A percentile compares a stretch with the other conserved stretches of the same genome.
Evolutionary conservation across 2,888 invertebrate species (phyloP).

Genomic region (Acrobeloides nanus): DNA sequence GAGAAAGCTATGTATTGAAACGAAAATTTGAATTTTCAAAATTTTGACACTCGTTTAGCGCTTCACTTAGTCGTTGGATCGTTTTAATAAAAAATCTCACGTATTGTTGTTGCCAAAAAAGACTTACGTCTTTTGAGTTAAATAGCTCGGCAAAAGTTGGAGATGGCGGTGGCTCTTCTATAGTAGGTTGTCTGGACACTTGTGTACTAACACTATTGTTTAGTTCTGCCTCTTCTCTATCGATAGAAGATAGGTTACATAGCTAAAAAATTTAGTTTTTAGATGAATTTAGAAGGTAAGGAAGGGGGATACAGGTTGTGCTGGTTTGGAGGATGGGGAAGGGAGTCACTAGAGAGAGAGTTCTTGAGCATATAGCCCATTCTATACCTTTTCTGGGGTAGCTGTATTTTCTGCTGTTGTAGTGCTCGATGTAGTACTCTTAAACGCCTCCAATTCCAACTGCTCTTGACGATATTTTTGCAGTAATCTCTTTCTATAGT

Average conservation of each 20-base stretch:
- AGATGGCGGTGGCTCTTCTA: slow-evolving; percentile 35
- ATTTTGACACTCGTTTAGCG: not conserved
- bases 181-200: slow-evolving; percentile 32
- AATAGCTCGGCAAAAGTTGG: slow-evolving; percentile 27
- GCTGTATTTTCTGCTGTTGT: too few species aligned
- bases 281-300: slow-evolving; percentile 8
- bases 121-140: slow-evolving; percentile 26
- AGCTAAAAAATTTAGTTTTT: slow-evolving; percentile 7
- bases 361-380: too few species aligned
- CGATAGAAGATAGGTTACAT: slow-evolving; percentile 8
- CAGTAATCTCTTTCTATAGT: slow-evolving; percentile 40
- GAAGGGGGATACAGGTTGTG: too few species aligned
- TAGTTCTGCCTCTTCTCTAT: slow-evolving; percentile 20
- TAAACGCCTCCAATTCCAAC: slow-evolving; percentile 14
- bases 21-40: too few species aligned
- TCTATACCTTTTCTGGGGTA: too few species aligned
- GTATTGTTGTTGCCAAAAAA: too few species aligned
- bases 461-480: slow-evolving; percentile 39
- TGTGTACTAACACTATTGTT: slow-evolving; percentile 23
- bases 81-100: not conserved
- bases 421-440: slow-evolving; percentile 7
- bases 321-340: too few species aligned
- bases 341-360: too few species aligned
- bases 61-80: not conserved
- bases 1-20: too few species aligned